These are phyloP conservation scores for Pachyramphus minor DNA, from an alignment of 2,113 vertebrate genomes.

Conservation along the genomic window DNA sequence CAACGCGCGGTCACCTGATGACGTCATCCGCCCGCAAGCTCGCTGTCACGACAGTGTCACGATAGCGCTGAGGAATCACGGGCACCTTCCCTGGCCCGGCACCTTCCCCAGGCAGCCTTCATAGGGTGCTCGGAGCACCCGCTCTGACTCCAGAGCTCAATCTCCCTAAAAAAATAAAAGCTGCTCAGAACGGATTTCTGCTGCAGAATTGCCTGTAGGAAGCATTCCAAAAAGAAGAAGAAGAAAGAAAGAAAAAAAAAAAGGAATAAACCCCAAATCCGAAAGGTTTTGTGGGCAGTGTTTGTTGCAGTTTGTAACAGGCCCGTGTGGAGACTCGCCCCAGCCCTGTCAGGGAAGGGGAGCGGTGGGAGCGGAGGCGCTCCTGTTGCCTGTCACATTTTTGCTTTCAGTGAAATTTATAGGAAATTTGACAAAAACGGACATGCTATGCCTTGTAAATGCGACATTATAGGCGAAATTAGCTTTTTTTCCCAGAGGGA, in stretches of 20 bases:
- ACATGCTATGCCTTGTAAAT: neutral
- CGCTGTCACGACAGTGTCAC: fast-evolving
- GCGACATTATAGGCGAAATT: neutral
- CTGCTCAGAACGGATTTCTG: neutral
- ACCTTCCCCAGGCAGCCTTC: neutral
- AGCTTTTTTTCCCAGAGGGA: neutral
- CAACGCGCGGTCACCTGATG: neutral
- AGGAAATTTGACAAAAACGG: neutral
- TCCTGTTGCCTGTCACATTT: neutral
- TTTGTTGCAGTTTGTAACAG: neutral
- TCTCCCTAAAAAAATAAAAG: fast-evolving
- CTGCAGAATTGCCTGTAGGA: neutral
- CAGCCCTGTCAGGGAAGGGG: neutral
- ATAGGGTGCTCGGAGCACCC: fast-evolving
- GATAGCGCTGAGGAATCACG: fast-evolving
- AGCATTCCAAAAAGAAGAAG: neutral
- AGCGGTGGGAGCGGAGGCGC: neutral
- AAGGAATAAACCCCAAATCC: neutral
- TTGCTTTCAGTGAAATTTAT: neutral
- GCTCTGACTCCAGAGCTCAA: fast-evolving
- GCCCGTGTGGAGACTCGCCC: neutral
- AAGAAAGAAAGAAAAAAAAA: neutral
- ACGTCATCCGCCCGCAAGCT: fast-evolving
- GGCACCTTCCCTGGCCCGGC: fast-evolving
- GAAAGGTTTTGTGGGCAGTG: neutral